Percentiles rank a stretch among this genome's conserved stretches.
Conservation (phyloP, 2,797 vertebrate species). For the Phalanger gymnotis region DNA sequence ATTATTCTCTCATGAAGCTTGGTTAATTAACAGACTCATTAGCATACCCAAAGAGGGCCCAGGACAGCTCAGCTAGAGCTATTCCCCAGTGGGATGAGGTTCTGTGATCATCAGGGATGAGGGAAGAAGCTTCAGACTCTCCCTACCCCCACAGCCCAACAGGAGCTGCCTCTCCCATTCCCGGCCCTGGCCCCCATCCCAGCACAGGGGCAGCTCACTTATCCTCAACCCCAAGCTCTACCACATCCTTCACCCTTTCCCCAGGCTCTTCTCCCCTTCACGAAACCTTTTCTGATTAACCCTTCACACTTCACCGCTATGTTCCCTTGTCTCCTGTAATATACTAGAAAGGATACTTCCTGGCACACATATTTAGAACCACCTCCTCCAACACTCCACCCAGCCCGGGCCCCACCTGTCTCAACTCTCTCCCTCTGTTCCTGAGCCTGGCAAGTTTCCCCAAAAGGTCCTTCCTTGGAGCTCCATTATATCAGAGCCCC, state of each 20-base stretch:
- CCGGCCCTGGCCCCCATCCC: background rate
- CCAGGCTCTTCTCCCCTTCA: background rate
- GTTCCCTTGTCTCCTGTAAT: background rate
- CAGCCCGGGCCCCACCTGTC: background rate
- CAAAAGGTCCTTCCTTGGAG: background rate
- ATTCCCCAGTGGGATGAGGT: background rate
- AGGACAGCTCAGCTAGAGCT: background rate
- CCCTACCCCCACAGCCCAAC: background rate
- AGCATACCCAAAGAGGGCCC: constrained; percentile 48
- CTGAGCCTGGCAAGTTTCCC: background rate
- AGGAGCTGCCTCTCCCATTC: background rate
- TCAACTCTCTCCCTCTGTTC: background rate
- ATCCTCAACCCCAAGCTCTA: background rate
- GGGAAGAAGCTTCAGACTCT: background rate
- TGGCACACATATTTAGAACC: background rate
- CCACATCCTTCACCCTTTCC: background rate
- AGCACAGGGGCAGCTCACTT: background rate
- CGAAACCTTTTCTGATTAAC: background rate
- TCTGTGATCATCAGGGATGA: background rate
- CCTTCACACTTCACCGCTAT: background rate
- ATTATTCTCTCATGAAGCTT: constrained; percentile 62
- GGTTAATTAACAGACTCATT: constrained; percentile 75
- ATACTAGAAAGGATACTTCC: background rate
- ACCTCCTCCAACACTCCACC: background rate
- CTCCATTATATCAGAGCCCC: background rate